Conservation (phyloP, 2,888 invertebrate species). For the Scaptomyza caliginosa region DNA sequence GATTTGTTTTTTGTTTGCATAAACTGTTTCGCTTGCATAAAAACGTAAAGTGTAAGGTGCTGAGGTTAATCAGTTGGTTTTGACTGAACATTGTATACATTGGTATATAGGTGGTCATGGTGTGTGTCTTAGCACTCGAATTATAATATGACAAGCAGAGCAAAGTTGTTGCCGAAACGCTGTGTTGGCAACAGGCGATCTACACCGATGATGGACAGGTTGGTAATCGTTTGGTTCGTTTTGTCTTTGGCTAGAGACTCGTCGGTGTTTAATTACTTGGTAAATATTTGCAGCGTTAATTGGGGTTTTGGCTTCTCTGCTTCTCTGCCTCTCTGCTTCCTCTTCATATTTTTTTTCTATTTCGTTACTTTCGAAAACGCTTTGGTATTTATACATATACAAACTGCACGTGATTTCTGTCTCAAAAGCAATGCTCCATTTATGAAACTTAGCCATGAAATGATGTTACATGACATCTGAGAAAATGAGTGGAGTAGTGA, state of each 20-base stretch:
- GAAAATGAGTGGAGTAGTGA: not conserved
- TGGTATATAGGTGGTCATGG: constrained; percentile 42
- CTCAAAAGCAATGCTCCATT: constrained; percentile 28
- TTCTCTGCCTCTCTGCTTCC: too few species aligned
- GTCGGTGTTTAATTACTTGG: constrained; percentile 72
- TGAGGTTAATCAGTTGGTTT: constrained; percentile 55
- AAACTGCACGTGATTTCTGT: constrained; percentile 39
- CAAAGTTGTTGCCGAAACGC: constrained; percentile 27
- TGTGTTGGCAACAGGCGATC: constrained; percentile 24
- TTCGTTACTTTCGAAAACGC: constrained; percentile 31
- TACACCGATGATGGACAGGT: constrained; percentile 8
- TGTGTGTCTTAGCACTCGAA: constrained; percentile 47
- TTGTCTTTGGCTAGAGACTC: constrained; percentile 24
- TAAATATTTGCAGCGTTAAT: constrained; percentile 78
- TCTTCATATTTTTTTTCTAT: constrained; percentile 6
- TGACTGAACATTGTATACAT: constrained; percentile 30
- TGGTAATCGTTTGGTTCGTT: constrained; percentile 11
- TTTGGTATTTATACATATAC: constrained; percentile 21
- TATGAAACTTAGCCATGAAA: constrained; percentile 46
- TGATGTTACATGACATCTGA: not conserved
- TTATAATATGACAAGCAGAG: constrained; percentile 49
- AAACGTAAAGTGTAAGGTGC: constrained; percentile 10
- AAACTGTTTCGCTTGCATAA: constrained; percentile 8
- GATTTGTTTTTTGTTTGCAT: not conserved
- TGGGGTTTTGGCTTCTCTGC: constrained; percentile 64